Evolutionary conservation across 2,113 vertebrate species (phyloP).

Genomic region (Proterorhinus semilunaris): DNA sequence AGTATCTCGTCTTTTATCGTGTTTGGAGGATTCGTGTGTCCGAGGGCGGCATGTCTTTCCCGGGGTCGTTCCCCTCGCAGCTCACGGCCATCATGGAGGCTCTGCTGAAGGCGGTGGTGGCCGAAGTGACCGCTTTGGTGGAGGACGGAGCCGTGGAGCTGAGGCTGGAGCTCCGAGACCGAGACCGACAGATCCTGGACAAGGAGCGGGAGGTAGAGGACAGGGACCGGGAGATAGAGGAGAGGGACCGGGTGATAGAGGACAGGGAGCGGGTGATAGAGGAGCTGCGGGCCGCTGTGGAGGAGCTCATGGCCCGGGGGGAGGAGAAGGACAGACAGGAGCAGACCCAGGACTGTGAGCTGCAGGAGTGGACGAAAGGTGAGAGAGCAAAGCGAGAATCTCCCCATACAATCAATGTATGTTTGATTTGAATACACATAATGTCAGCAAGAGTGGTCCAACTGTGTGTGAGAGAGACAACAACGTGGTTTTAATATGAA

Average conservation of each 20-base stretch:
- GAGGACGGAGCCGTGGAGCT: constrained; percentile 57
- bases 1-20: background rate
- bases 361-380: constrained; percentile 17
- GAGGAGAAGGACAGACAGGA: constrained; percentile 12
- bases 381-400: background rate
- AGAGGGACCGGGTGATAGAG: constrained; percentile 16
- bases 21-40: background rate
- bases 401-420: background rate
- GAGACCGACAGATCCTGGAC: constrained; percentile 3
- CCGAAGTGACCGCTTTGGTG: constrained; percentile 71
- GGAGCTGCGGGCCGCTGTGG: constrained; percentile 56
- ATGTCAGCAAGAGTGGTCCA: no score
- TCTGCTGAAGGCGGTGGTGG: constrained; percentile 64
- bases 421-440: background rate
- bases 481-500: no score
- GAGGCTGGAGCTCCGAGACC: constrained; percentile 61
- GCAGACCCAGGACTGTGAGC: background rate
- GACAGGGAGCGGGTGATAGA: constrained; percentile 22
- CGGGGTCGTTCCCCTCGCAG: constrained; percentile 51
- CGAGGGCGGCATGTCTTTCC: constrained; percentile 41
- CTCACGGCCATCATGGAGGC: constrained; percentile 69
- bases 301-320: constrained; percentile 27
- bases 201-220: background rate
- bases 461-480: no score
- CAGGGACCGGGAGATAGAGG: background rate